Evolutionary conservation across 2,797 vertebrate species (phyloP).

Genomic region (Lerista edwardsae): DNA sequence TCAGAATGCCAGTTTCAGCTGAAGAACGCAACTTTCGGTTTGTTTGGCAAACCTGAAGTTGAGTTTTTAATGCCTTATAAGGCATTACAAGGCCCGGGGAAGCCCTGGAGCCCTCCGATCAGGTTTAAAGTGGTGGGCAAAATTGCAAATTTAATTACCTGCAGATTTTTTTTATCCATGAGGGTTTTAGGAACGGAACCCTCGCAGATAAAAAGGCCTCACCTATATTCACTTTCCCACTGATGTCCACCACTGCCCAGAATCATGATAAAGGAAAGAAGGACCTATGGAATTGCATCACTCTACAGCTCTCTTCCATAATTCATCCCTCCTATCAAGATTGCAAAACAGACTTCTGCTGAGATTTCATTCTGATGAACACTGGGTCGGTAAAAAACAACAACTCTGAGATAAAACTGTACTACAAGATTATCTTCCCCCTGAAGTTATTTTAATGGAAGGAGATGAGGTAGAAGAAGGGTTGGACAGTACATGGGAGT

Average conservation of each 20-base stretch:
- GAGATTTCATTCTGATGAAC: constrained; percentile 2
- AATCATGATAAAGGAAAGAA: not conserved
- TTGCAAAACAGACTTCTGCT: constrained; percentile 1
- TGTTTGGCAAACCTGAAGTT: too few species aligned
- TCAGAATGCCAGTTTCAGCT: too few species aligned
- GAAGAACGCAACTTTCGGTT: too few species aligned
- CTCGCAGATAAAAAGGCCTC: too few species aligned
- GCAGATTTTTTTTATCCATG: too few species aligned
- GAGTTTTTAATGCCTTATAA: too few species aligned
- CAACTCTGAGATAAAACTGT: not conserved
- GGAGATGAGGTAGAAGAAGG: not conserved
- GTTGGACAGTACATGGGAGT: not conserved
- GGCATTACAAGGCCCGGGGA: too few species aligned
- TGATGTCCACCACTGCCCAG: not conserved
- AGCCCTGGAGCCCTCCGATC: too few species aligned
- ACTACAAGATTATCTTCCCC: not conserved
- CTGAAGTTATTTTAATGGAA: not conserved
- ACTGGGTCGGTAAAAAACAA: constrained; percentile 23
- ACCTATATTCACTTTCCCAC: not conserved
- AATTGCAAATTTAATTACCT: too few species aligned
- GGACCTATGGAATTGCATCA: not conserved
- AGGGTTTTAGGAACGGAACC: too few species aligned
- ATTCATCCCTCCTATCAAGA: not conserved
- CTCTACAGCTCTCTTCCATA: not conserved
- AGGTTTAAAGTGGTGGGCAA: too few species aligned